Conservation (phyloP, 2,797 vertebrate genomes). For the Scyliorhinus canicula region DNA sequence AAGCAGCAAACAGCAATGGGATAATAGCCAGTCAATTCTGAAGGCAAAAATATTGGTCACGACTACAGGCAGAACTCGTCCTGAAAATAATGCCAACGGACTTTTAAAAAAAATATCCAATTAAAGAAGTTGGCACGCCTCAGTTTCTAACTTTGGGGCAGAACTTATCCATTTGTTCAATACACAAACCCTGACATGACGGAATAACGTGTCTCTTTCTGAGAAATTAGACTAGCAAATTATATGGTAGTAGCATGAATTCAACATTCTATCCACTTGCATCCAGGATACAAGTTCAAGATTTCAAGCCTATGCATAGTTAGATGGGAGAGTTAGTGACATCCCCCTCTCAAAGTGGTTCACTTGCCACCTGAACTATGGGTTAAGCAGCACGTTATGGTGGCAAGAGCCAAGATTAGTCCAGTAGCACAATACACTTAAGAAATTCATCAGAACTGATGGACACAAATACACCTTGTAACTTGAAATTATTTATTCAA, state of each 20-base stretch:
- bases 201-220: background rate
- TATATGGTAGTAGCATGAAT: background rate
- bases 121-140: background rate
- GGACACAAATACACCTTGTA: background rate
- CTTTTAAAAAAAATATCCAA: background rate
- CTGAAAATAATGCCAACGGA: background rate
- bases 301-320: background rate
- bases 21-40: background rate
- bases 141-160: background rate
- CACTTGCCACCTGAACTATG: background rate
- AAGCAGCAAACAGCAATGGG: background rate
- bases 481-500: no score
- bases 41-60: background rate
- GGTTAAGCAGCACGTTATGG: background rate
- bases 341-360: background rate
- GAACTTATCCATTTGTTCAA: background rate
- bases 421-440: background rate
- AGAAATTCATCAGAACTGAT: background rate
- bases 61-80: background rate
- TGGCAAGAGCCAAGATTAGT: background rate
- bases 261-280: background rate
- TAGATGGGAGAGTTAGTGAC: background rate
- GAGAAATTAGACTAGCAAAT: background rate
- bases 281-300: background rate
- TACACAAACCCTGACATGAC: background rate